Base-by-base conservation (phyloP, 2,797 vertebrate genomes). In the Graptemys geographica region DNA sequence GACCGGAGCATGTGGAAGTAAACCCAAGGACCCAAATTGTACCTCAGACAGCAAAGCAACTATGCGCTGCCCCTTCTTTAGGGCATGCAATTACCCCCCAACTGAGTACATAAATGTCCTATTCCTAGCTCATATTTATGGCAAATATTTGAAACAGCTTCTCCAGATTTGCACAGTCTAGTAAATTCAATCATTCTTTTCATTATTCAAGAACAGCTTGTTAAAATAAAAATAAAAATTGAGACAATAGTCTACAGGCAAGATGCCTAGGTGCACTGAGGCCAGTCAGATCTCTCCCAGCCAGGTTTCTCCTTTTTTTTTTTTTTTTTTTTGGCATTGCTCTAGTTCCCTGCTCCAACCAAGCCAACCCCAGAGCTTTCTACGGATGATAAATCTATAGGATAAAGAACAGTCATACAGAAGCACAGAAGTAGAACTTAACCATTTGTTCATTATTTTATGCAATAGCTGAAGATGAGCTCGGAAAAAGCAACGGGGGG, bases 281-380 rank as follows among this genome's bases (percentile, higher is more conserved):
- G 90, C 81, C 85, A 88, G 91, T 90, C 94, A 95, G 47, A 59
- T 53, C 37, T 51, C 88, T 10, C 1, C 33, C 86, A 79, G 56
- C 81, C 81, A 79, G 59, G 59, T 72, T 80, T 19, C 33, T 79
- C 80, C n/a, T 37, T 59, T 44, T 18, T 1, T 2, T 1, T 76
- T 51, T 19, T 3, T 82, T 5, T 2, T 1, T 78, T 78, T 62
- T 85, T 51, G 52, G 62, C 85, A 90, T 49, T 81, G 52, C 94
- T 90, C 21, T 90, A 91, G 92, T 72, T 88, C 83, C 55, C 79
- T 0, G 0, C 72, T 85, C 69, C 57, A 93, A 11, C n/a, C n/a
- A 90, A 80, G 79, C 91, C 88, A 90, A 90, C 57, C 86, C 81
- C 78, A 84, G 57, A 90, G 47, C 47, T 65, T 94, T 86, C 88